These are phyloP conservation scores for Cerceris rybyensis DNA, from an alignment of 2,888 invertebrate species.

Conservation along the genomic window DNA sequence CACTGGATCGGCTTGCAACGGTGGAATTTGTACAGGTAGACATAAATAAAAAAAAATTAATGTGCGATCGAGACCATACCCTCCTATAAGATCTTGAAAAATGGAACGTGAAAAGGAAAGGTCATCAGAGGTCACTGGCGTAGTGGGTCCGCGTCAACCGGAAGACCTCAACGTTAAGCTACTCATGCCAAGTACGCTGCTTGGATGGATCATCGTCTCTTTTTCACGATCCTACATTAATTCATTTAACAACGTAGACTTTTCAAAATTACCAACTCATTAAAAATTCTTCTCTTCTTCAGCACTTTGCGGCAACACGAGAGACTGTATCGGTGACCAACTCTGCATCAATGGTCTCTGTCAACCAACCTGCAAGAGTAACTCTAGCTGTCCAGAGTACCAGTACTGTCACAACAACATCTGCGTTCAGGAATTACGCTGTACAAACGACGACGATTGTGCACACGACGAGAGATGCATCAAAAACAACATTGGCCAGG, in stretches of 20 bases:
- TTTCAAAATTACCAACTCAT: not conserved
- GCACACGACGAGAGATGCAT: conserved; percentile 88
- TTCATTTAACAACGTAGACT: not conserved
- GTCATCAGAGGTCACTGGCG: too few relatives aligned
- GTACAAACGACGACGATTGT: conserved; percentile 89
- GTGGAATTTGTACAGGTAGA: conserved; percentile 90
- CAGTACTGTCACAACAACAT: conserved; percentile 93
- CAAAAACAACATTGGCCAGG: conserved; percentile 87
- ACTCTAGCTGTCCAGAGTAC: conserved; percentile 91
- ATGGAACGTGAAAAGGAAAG: too few relatives aligned
- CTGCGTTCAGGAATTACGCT: conserved; percentile 92
- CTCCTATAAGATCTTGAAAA: too few relatives aligned
- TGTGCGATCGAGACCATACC: too few relatives aligned
- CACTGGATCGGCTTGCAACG: conserved; percentile 91
- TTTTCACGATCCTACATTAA: too few relatives aligned
- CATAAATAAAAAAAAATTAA: conserved; percentile 50
- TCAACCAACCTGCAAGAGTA: conserved; percentile 91
- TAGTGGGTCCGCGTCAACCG: too few relatives aligned
- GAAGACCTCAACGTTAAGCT: too few relatives aligned
- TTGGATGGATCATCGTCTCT: too few relatives aligned
- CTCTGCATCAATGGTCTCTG: conserved; percentile 93
- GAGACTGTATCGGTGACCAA: conserved; percentile 94
- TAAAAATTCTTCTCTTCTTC: conserved; percentile 48
- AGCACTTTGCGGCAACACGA: conserved; percentile 90
- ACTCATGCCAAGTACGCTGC: too few relatives aligned